Evolutionary conservation across 2,113 vertebrate species (phyloP).

Genomic region (Ammodytes dubius): DNA sequence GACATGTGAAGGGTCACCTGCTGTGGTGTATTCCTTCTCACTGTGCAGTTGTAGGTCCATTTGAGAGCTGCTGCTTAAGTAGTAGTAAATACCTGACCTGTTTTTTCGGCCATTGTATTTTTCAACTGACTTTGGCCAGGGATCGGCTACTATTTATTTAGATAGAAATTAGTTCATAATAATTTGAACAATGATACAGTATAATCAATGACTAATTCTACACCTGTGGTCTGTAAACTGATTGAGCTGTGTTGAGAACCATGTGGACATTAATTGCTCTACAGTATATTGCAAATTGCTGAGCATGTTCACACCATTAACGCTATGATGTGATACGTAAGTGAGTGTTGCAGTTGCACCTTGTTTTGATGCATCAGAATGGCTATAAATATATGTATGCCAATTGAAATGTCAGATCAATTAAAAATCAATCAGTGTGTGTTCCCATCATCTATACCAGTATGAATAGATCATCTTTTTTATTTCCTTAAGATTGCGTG

Average conservation of each 20-base stretch:
- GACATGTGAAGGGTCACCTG: neutral
- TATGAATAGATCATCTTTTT: neutral
- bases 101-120: neutral
- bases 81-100: neutral
- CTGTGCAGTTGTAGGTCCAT: neutral
- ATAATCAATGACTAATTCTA: too few species aligned
- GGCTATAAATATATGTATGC: neutral
- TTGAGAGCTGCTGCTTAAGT: neutral
- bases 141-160: neutral
- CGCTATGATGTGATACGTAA: neutral
- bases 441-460: neutral
- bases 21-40: neutral
- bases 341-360: neutral
- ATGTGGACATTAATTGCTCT: too few species aligned
- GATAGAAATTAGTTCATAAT: too few species aligned
- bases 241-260: too few species aligned
- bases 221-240: too few species aligned
- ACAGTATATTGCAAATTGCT: too few species aligned
- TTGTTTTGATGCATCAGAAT: neutral
- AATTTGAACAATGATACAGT: too few species aligned
- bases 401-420: neutral
- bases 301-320: too few species aligned
- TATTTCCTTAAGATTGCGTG: neutral
- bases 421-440: neutral
- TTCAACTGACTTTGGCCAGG: neutral